Evolutionary conservation across 2,888 invertebrate genomes (phyloP).

Genomic region (Andrena marginata): DNA sequence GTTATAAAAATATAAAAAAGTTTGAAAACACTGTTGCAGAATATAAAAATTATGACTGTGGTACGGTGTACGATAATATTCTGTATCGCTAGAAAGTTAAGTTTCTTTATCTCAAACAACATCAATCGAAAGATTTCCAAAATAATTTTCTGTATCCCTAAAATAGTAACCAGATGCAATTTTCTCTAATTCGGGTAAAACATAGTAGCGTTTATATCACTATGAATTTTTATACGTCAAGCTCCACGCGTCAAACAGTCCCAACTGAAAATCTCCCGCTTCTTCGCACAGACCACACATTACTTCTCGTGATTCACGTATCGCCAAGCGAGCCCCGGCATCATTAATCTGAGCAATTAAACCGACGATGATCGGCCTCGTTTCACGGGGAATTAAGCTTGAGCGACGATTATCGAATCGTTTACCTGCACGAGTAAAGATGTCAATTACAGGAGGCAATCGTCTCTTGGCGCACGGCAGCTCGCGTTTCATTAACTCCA

Average conservation of each 20-base stretch:
- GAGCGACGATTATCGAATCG: conserved; percentile 32
- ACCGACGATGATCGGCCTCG: conserved; percentile 14
- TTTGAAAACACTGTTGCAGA: no score
- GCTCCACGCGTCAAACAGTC: neutral
- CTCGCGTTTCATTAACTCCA: conserved; percentile 70
- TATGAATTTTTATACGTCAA: no score
- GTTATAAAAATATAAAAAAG: no score
- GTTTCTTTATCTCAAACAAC: no score
- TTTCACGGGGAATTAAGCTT: conserved; percentile 24
- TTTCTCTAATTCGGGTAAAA: no score
- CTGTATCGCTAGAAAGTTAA: no score
- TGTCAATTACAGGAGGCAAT: conserved; percentile 52
- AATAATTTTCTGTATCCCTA: no score
- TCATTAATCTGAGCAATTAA: conserved; percentile 29
- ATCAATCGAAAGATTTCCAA: no score
- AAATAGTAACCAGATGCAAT: no score
- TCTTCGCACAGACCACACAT: neutral
- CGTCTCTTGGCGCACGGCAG: conserved; percentile 28
- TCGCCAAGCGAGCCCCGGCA: neutral
- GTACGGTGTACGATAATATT: no score
- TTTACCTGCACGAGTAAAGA: conserved; percentile 27
- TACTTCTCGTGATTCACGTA: conserved; percentile 4
- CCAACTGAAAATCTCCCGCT: neutral
- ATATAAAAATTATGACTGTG: no score
- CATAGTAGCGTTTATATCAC: no score